Evolutionary conservation across 2,888 invertebrate species (phyloP).

Genomic region (Hoplodrina ambigua): DNA sequence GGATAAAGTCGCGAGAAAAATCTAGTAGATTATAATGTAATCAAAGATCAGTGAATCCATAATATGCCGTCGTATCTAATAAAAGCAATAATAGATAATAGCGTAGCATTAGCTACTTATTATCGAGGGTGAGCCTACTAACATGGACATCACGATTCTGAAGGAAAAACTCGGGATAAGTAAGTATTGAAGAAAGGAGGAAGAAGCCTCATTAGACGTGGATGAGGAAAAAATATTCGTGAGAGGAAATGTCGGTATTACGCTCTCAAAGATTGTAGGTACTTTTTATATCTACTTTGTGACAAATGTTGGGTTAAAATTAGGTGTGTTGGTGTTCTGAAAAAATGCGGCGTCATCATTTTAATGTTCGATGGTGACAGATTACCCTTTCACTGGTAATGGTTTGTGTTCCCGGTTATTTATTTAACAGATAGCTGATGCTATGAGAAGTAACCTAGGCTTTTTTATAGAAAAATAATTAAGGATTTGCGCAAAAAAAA

Average conservation of each 20-base stretch:
- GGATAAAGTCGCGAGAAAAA: too few species aligned
- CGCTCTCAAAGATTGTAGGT: conserved; percentile 51
- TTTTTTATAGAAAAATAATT: too few species aligned
- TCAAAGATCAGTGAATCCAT: conserved; percentile 45
- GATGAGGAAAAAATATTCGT: conserved; percentile 72
- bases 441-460: too few species aligned
- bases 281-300: conserved; percentile 54
- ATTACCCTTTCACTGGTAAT: not conserved
- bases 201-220: conserved; percentile 73
- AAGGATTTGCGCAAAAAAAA: too few species aligned
- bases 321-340: not conserved
- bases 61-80: conserved; percentile 46
- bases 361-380: not conserved
- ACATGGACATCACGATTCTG: conserved; percentile 70
- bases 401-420: too few species aligned
- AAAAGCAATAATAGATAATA: conserved; percentile 66
- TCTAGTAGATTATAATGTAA: conserved; percentile 32
- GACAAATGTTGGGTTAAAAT: conserved; percentile 36
- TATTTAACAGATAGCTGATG: too few species aligned
- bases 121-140: conserved; percentile 63
- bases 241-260: conserved; percentile 66
- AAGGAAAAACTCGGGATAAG: conserved; percentile 71
- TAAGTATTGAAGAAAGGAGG: conserved; percentile 65
- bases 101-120: conserved; percentile 67
- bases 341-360: not conserved